Evolutionary conservation across 2,113 vertebrate genomes (phyloP).

Genomic region (Trogon surrucura): DNA sequence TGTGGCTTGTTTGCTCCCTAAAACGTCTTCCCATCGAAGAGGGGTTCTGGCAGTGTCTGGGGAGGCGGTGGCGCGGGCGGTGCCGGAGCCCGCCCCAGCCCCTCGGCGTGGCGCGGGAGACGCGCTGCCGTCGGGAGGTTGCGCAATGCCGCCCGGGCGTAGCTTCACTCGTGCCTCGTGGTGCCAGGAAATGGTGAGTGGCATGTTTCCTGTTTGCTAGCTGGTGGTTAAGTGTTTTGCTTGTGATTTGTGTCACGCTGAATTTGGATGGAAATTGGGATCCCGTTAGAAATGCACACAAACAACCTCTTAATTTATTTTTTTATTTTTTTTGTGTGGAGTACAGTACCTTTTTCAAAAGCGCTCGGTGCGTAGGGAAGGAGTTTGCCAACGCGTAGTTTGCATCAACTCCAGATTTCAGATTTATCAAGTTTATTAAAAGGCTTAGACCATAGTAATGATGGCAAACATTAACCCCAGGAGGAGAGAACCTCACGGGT

Average conservation of each 20-base stretch:
- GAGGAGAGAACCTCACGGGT: not conserved
- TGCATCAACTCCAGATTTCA: not conserved
- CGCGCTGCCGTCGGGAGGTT: not conserved
- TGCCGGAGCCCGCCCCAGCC: not conserved
- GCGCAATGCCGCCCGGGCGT: not conserved
- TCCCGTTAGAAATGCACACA: not conserved
- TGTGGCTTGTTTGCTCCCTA: not conserved
- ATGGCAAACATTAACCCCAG: fast-evolving
- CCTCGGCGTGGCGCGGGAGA: fast-evolving
- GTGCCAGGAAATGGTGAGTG: slow-evolving; percentile 47
- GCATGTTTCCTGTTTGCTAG: slow-evolving; percentile 18
- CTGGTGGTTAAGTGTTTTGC: not conserved
- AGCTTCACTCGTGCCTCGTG: not conserved
- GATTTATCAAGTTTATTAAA: not conserved
- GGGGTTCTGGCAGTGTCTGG: not conserved
- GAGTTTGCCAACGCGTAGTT: not conserved
- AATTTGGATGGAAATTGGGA: slow-evolving; percentile 5
- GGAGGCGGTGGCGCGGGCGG: not conserved
- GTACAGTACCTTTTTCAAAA: not conserved
- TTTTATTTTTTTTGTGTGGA: not conserved
- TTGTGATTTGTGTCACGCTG: not conserved
- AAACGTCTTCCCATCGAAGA: fast-evolving
- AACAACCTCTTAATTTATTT: not conserved
- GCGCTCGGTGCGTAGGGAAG: fast-evolving
- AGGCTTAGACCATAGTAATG: not conserved